Percentiles rank a stretch among this genome's conserved stretches.
phyloP scores from a whole-genome alignment of 2,113 vertebrate genomes.

The Cololabis saira region DNA sequence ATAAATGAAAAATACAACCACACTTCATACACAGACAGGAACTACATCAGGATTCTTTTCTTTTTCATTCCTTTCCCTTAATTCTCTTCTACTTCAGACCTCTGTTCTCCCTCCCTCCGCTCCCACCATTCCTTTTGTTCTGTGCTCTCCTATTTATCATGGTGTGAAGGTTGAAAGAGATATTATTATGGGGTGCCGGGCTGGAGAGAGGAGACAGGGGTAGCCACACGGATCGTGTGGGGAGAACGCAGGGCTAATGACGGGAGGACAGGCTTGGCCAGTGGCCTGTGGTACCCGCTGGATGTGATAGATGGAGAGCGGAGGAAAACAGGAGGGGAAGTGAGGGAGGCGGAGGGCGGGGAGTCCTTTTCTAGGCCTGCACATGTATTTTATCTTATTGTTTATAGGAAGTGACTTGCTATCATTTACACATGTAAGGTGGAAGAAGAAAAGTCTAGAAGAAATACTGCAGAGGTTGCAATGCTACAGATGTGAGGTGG shows the following conservation, averaged over 20 bases:
- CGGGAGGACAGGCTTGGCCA: constrained; percentile 99
- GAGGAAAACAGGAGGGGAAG: constrained; percentile 38
- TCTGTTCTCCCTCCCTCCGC: constrained; percentile 86
- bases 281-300: constrained; percentile 95
- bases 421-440: constrained; percentile 24
- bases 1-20: no score
- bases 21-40: not conserved
- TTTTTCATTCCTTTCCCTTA: constrained; percentile 38
- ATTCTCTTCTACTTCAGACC: constrained; percentile 84
- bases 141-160: constrained; percentile 99
- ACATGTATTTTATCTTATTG: constrained; percentile 58
- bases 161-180: constrained; percentile 99
- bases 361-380: constrained; percentile 41
- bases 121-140: constrained; percentile 93
- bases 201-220: constrained; percentile 99
- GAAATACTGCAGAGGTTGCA: constrained; percentile 2
- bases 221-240: constrained; percentile 99
- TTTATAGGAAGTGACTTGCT: constrained; percentile 45
- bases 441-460: constrained; percentile 1
- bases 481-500: not conserved
- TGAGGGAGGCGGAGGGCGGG: constrained; percentile 32
- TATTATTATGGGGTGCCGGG: constrained; percentile 96
- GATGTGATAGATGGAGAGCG: constrained; percentile 98
- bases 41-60: constrained; percentile 30
- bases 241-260: constrained; percentile 98